phyloP scores from a whole-genome alignment of 1,140 invertebrate genomes.

The Aphidius gifuensis region DNA sequence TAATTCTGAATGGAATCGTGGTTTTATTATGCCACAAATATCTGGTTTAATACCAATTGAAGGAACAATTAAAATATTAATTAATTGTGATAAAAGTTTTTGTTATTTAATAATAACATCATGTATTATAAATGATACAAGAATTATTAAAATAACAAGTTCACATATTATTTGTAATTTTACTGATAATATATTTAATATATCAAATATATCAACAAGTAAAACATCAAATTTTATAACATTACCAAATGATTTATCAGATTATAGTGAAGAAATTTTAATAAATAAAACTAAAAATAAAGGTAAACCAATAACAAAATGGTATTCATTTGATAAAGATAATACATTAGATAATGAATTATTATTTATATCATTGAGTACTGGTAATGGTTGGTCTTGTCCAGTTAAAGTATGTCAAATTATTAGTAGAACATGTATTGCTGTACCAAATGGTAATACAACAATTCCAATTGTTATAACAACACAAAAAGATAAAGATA shows the following conservation, averaged over 20 bases:
- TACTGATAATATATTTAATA: slow-evolving; percentile 50
- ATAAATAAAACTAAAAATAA: slow-evolving; percentile 34
- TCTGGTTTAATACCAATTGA: slow-evolving; percentile 58
- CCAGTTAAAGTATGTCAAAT: slow-evolving; percentile 56
- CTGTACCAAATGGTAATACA: slow-evolving; percentile 40
- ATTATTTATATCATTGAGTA: slow-evolving; percentile 49
- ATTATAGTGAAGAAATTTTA: slow-evolving; percentile 45
- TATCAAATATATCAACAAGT: slow-evolving; percentile 54
- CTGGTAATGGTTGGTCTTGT: slow-evolving; percentile 54
- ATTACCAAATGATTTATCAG: slow-evolving; percentile 45
- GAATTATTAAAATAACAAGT: slow-evolving; percentile 56
- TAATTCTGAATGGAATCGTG: slow-evolving; percentile 56
- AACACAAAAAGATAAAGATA: slow-evolving; percentile 57
- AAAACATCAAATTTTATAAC: slow-evolving; percentile 37
- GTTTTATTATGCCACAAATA: slow-evolving; percentile 62
- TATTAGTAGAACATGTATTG: slow-evolving; percentile 48
- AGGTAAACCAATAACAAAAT: slow-evolving; percentile 55
- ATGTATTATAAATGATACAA: slow-evolving; percentile 55
- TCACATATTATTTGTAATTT: slow-evolving; percentile 60
- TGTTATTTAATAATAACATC: slow-evolving; percentile 54
- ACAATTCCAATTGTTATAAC: slow-evolving; percentile 55
- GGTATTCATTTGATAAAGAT: slow-evolving; percentile 45
- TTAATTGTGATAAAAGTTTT: slow-evolving; percentile 52
- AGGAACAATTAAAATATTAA: slow-evolving; percentile 54
- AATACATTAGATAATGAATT: slow-evolving; percentile 39